A percentile compares a stretch with the other conserved stretches of the same genome.
Conservation (phyloP, 2,797 vertebrate genomes). For the Ceyx erithaca region DNA sequence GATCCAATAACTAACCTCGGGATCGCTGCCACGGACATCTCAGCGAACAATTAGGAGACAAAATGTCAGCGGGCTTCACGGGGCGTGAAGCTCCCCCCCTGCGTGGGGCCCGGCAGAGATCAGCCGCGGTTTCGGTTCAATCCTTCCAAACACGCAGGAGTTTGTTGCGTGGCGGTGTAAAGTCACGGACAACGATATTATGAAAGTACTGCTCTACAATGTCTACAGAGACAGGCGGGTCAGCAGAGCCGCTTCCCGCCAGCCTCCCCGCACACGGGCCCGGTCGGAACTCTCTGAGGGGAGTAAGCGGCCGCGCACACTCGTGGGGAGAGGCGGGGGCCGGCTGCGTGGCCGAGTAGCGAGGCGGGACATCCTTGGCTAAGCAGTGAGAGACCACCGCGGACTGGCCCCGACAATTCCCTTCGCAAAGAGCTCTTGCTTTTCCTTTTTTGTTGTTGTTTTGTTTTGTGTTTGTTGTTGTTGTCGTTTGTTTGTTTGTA, state of each 20-base stretch:
- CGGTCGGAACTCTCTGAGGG: neutral
- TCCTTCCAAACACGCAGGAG: neutral
- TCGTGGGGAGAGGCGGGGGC: neutral
- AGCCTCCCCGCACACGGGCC: neutral
- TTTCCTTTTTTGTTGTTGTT: neutral
- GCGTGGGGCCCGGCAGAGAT: neutral
- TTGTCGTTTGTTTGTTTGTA: too few species aligned
- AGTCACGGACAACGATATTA: neutral
- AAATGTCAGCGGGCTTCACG: constrained; percentile 42
- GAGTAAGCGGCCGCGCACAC: neutral
- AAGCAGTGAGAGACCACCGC: neutral
- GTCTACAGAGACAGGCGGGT: fast-evolving
- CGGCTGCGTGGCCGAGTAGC: neutral
- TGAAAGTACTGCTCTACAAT: fast-evolving
- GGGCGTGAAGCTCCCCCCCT: neutral
- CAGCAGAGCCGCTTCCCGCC: neutral
- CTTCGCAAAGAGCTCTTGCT: neutral
- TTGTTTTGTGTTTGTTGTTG: too few species aligned
- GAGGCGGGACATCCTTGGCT: neutral
- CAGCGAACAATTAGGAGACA: neutral
- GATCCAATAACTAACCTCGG: neutral
- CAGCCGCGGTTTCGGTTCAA: neutral
- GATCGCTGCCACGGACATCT: neutral
- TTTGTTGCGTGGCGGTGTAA: neutral
- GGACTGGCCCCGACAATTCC: neutral